These are phyloP conservation scores for Pseudomugil gertrudae DNA, from an alignment of 2,797 vertebrate genomes.

Conservation along the genomic window DNA sequence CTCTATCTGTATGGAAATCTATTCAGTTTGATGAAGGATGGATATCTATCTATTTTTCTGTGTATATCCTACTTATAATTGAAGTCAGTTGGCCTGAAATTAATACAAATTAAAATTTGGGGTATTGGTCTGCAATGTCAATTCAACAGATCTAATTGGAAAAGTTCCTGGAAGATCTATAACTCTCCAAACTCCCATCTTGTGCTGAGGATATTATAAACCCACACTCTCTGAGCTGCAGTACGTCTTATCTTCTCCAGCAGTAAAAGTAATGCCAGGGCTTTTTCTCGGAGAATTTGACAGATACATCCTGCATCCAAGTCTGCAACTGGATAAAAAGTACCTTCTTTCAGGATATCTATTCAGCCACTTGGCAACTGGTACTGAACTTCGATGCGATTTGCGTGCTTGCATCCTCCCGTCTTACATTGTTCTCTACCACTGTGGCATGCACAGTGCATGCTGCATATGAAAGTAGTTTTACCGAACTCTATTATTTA, in stretches of 20 bases:
- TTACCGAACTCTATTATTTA: background rate
- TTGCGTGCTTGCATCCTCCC: background rate
- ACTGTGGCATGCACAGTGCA: background rate
- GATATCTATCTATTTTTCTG: no score
- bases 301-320: constrained; percentile 1
- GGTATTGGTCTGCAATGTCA: background rate
- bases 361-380: background rate
- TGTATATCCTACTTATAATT: background rate
- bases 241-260: background rate
- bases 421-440: background rate
- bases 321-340: background rate
- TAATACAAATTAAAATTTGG: background rate
- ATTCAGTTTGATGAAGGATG: no score
- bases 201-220: background rate
- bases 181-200: background rate
- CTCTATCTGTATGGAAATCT: no score
- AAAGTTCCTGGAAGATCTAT: background rate
- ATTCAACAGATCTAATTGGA: background rate
- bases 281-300: background rate
- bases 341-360: background rate
- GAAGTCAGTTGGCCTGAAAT: background rate
- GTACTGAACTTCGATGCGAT: background rate
- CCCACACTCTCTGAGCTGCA: background rate
- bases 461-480: background rate
- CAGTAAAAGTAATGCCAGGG: background rate